A percentile compares a stretch with the other conserved stretches of the same genome.
These are phyloP conservation scores for Entomyzon cyanotis DNA, from an alignment of 2,113 vertebrate genomes.

Conservation along the genomic window DNA sequence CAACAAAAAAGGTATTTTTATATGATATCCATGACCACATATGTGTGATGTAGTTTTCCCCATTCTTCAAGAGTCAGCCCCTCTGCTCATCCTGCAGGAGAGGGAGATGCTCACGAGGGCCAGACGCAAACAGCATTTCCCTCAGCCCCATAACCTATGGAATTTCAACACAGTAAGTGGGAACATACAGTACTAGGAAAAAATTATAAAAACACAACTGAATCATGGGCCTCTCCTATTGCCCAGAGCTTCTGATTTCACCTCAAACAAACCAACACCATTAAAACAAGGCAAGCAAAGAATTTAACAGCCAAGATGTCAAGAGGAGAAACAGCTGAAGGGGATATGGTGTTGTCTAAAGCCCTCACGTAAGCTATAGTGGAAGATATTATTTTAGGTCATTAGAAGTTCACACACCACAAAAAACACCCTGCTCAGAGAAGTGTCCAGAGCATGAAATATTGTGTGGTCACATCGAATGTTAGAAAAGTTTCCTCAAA, in stretches of 20 bases:
- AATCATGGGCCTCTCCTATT: background rate
- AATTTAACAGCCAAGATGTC: background rate
- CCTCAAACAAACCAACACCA: background rate
- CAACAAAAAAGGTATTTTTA: background rate
- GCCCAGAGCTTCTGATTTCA: background rate
- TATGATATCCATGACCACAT: background rate
- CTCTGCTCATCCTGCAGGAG: background rate
- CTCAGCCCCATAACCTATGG: background rate
- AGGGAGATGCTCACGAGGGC: background rate
- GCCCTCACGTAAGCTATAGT: background rate
- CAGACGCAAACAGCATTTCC: background rate
- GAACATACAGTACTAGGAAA: background rate
- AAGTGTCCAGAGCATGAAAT: background rate
- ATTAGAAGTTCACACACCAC: background rate
- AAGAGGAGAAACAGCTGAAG: background rate
- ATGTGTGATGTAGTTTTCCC: background rate
- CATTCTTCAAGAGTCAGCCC: background rate
- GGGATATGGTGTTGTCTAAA: background rate
- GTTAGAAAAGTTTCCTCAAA: background rate
- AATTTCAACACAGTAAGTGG: background rate
- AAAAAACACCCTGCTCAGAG: background rate
- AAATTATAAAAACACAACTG: background rate
- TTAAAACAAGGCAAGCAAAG: background rate
- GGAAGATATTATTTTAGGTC: background rate
- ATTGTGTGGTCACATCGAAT: background rate